Percentiles rank a stretch among this genome's conserved stretches.
Conservation (phyloP, 2,888 invertebrate species). For the Zeuzera pyrina region DNA sequence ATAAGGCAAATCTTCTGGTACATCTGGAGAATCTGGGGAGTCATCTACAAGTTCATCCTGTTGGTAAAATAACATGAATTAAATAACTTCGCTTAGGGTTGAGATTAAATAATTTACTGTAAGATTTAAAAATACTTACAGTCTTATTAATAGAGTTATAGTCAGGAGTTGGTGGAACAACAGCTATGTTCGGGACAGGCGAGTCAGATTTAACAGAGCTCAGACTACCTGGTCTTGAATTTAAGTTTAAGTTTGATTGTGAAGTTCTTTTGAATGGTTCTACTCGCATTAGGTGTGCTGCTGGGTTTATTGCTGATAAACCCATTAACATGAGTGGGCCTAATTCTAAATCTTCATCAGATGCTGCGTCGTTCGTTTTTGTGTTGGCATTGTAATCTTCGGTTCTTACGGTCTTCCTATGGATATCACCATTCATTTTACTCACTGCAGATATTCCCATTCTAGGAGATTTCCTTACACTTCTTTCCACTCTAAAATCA, state of each 20-base stretch:
- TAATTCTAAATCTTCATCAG: conserved; percentile 75
- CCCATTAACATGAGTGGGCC: conserved; percentile 80
- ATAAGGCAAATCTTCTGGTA: conserved; percentile 83
- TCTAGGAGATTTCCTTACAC: conserved; percentile 53
- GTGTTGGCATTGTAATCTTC: conserved; percentile 50
- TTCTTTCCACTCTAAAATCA: conserved; percentile 57
- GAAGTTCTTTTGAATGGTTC: conserved; percentile 68
- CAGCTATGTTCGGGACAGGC: conserved; percentile 79
- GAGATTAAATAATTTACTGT: not conserved
- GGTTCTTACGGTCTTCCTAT: conserved; percentile 49
- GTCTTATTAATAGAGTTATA: conserved; percentile 56
- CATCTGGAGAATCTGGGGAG: conserved; percentile 78
- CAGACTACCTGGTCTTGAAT: conserved; percentile 63
- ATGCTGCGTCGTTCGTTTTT: conserved; percentile 39
- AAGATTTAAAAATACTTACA: conserved; percentile 36
- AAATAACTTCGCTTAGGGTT: not conserved
- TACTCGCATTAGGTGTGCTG: conserved; percentile 72
- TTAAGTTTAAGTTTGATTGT: conserved; percentile 31
- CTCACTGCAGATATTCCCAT: conserved; percentile 64
- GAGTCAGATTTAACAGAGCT: conserved; percentile 53
- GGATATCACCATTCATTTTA: conserved; percentile 66
- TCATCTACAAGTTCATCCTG: conserved; percentile 74
- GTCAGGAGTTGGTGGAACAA: conserved; percentile 84
- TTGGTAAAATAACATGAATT: not conserved
- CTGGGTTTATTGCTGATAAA: conserved; percentile 75